Evolutionary conservation across 2,888 invertebrate genomes (phyloP), one percentile per base, ranked within the genome.

Genomic region (Chrysotoxum bicinctum): DNA sequence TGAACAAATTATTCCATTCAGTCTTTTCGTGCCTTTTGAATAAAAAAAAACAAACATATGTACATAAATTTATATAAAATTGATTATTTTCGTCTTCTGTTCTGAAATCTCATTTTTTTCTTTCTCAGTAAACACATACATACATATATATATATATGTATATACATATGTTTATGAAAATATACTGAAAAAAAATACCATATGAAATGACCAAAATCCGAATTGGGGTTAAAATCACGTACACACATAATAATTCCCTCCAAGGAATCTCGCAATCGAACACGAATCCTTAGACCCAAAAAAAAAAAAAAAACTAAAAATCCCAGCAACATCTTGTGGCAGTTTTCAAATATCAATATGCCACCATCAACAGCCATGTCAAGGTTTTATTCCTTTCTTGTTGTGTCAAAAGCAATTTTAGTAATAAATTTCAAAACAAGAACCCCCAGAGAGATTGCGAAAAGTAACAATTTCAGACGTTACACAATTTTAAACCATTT

Each of bases 401-500:
- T 37, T 35, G 35, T 35, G 35, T 37, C 35, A 37, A 30, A 58
- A 58, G 58, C 54, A 58, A 58, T 21, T 21, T 6, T 12, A 21
- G 35, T 21, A 58, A 79, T 79, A 74, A 70, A 48, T 72, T 69
- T 58, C 7, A 73, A 68, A 56, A 52, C 23, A 52, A 40, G n/a
- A 16, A 35, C 32, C 30, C 30, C n/a, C 8, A 32, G 48, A 35
- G 35, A 35, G 10, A 56, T 58, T 35, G 35, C 48, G 7, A n/a
- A n/a, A 70, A 26, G 7, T 8, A 45, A 14, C 26, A 26, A 54
- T 52, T 21, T 60, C 16, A 78, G 66, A 76, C 66, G 75, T 84
- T 79, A 79, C 75, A 79, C 50, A 84, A 79, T 84, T 84, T 79
- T 68, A 75, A 68, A 80, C 72, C 75, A 84, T 84, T 80, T 84